phyloP scores from a whole-genome alignment of 1,140 invertebrate species.

The Cataglyphis hispanica region DNA sequence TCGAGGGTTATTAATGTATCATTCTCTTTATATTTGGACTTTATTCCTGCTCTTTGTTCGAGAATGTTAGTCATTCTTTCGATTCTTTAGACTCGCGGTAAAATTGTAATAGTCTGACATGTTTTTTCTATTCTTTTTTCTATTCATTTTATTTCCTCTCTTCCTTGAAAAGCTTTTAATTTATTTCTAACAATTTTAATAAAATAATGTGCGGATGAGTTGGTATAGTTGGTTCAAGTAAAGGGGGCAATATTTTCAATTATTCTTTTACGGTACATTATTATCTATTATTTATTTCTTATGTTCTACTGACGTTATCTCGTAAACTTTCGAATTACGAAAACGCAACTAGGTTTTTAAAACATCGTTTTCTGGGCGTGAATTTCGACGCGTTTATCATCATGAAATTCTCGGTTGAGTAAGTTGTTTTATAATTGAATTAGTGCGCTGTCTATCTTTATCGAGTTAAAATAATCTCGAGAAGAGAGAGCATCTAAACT shows the following conservation, averaged over 20 bases:
- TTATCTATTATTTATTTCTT: neutral
- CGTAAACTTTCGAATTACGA: neutral
- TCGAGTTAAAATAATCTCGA: conserved; percentile 54
- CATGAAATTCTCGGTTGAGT: neutral
- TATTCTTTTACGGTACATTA: neutral
- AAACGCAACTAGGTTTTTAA: conserved; percentile 23
- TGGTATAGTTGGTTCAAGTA: neutral
- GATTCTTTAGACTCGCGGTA: neutral
- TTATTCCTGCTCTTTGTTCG: conserved; percentile 21
- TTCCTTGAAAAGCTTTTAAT: neutral
- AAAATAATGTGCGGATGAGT: neutral
- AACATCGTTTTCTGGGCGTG: neutral
- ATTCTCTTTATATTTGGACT: conserved; percentile 10
- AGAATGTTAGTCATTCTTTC: neutral
- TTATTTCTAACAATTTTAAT: neutral
- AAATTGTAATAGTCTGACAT: neutral
- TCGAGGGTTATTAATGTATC: neutral
- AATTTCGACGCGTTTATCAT: neutral
- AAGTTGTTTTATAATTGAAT: conserved; percentile 50
- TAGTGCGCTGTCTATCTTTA: conserved; percentile 15
- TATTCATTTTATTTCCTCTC: neutral
- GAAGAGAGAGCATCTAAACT: neutral
- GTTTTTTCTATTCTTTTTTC: neutral
- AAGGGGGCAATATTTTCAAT: neutral
- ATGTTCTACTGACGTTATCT: conserved; percentile 4